Base-by-base conservation (phyloP, 2,113 vertebrate species). In the Phrynocephalus versicolor region DNA sequence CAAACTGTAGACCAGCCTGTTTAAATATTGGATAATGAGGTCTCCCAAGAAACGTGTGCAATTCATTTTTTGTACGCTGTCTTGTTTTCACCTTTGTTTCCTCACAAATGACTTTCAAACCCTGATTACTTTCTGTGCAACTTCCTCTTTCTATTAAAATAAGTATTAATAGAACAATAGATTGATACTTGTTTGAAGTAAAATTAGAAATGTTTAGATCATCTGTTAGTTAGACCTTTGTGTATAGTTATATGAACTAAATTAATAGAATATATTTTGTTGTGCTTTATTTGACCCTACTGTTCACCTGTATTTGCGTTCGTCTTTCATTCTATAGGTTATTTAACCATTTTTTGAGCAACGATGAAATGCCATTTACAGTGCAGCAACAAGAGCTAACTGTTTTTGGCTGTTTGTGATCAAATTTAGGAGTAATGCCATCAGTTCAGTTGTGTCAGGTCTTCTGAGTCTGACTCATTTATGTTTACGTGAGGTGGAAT, bases 241-340 rank as follows among this genome's bases (percentile, higher is more conserved):
- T 69, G 8, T 21, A 37, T 58, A 30, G 39, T 27, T 80, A 1
- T 80, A 18, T 18, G 4, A 77, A 71, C 58, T 62, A 83, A 45
- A 13, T 58, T 4, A n/a, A 71, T 62, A 72, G 25, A 62, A n/a
- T 0, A 16, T 0, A 41, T 80, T 84, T 82, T n/a, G 83, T 35
- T 35, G 37, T 84, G 0, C 2, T 55, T 84, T 67, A 91, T 89
- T 51, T 69, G 64, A 37, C 23, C 87, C 65, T 87, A 83, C 73
- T 55, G 5, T 65, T 2, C 74, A 55, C 19, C 62, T 75, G 57
- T 90, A 1, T n/a, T 85, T 90, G 6, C 60, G 10, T 55, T 35
- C 41, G 88, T 82, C 81, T 21, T 70, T 78, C 33, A 27, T 55
- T 87, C 41, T 80, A 23, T 87, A 37, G n/a, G 88, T 88, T 89